Evolutionary conservation across 2,113 vertebrate genomes (phyloP), one percentile per base, ranked within the genome.

Genomic region (Apodemus speciosus): DNA sequence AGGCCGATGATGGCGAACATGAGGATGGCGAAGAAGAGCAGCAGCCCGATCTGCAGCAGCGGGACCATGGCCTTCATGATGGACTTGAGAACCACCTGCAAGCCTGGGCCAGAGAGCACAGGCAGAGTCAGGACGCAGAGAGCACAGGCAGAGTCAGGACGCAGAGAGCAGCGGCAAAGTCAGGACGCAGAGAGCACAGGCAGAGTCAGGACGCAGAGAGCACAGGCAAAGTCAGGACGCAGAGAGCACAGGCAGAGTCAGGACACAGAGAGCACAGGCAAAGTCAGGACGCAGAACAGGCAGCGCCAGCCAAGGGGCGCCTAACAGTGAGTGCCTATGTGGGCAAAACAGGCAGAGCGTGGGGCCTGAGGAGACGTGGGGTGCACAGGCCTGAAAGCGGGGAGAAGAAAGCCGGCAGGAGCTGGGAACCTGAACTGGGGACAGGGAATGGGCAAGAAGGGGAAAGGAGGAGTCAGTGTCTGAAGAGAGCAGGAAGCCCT

Each of bases 1-100:
- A 99, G 98, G 35, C 99, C 99, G 0, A 99, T 99, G 97, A 99
- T 99, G 96, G 99, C 99, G 15, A 99, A 99, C 99, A 99, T 99
- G 97, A 99, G 99, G 25, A 99, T 99, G 91, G 99, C 99, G 0
- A 99, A 99, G 98, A 99, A 99, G 40, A 99, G 99, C 30, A 99
- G 98, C 97, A 99, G 96, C 92, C 99, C 99, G 0, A 99, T 99
- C 98, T 99, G 99, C 43, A 99, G 99, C 93, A 99, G 97, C 3
- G 99, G 99, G 1, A 99, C 99, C 99, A 99, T 99, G 3, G 99
- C 99, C 97, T 99, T 99, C 99, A 99, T 99, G 94, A 99, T 99
- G 96, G 99, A 99, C 98, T 99, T 99, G 90, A 99, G 97, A 20
- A 99, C 99, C 96, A 99, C 99, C 98, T 99, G 99, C 79, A 99